Evolutionary conservation across 2,113 vertebrate species (phyloP).

Genomic region (Myodes glareolus): DNA sequence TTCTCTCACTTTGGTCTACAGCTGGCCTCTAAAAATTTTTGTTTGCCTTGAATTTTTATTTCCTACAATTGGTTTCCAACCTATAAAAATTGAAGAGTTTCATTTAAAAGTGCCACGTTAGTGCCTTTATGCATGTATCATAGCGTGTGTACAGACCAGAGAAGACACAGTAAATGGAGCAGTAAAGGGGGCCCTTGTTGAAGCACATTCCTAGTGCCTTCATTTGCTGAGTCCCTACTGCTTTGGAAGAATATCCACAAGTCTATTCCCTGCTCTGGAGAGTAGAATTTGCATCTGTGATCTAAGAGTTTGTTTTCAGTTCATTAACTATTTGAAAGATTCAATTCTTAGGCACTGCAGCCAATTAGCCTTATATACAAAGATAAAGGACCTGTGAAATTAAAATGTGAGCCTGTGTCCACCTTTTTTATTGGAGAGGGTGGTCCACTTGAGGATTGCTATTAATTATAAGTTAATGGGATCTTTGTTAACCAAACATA

Average conservation of each 20-base stretch:
- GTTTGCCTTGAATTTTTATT: not conserved
- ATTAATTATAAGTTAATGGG: conserved; percentile 57
- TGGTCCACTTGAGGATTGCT: not conserved
- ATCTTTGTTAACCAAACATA: conserved; percentile 62
- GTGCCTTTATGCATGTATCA: not conserved
- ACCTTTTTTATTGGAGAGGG: conserved; percentile 42
- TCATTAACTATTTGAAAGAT: conserved; percentile 55
- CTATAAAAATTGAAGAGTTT: not conserved
- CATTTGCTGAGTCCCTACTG: not conserved
- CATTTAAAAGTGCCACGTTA: not conserved
- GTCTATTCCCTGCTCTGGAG: not conserved
- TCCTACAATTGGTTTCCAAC: not conserved
- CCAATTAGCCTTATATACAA: conserved; percentile 54
- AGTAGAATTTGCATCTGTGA: conserved; percentile 48
- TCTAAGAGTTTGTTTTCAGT: conserved; percentile 68
- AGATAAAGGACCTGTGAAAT: conserved; percentile 60
- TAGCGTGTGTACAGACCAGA: not conserved
- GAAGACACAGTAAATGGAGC: not conserved
- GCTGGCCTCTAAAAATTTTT: not conserved
- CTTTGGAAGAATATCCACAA: not conserved
- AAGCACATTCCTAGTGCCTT: fast-evolving
- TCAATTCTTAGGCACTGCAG: conserved; percentile 41
- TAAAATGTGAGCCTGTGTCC: conserved; percentile 40
- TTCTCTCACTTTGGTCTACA: not conserved
- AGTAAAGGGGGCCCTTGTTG: not conserved